These are phyloP conservation scores for Neoscelio sp. DNA, from an alignment of 2,888 invertebrate genomes.

Conservation along the genomic window DNA sequence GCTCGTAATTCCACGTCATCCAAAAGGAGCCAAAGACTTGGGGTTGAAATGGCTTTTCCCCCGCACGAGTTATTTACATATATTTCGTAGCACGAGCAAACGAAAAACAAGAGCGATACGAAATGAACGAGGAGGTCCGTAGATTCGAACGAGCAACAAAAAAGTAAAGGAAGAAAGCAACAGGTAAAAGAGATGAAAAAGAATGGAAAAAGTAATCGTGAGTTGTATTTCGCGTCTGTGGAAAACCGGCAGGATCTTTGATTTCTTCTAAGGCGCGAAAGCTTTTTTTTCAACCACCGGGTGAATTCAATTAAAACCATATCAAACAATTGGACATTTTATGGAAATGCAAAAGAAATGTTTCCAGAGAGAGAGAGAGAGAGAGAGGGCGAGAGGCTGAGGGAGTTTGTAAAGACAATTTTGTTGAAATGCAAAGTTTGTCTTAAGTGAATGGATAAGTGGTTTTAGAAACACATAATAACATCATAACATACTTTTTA, in stretches of 20 bases:
- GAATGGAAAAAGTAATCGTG: conserved; percentile 33
- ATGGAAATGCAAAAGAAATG: too few species aligned
- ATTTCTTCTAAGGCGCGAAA: conserved; percentile 27
- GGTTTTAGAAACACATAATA: too few species aligned
- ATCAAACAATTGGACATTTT: conserved; percentile 10
- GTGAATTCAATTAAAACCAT: conserved; percentile 30
- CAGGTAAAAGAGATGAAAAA: background rate
- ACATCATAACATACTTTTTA: too few species aligned
- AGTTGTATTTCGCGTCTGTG: conserved; percentile 25
- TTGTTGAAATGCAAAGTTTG: too few species aligned
- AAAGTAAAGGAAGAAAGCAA: conserved; percentile 3
- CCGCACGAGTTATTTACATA: conserved; percentile 55
- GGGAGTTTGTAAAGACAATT: too few species aligned
- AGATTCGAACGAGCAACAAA: conserved; percentile 3
- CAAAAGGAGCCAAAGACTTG: conserved; percentile 30
- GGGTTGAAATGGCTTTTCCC: conserved; percentile 12
- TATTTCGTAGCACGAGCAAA: conserved; percentile 46
- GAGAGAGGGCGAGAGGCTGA: too few species aligned
- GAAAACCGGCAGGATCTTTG: conserved; percentile 40
- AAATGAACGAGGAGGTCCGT: conserved; percentile 14
- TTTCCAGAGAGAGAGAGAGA: too few species aligned
- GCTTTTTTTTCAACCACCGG: background rate
- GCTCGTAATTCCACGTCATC: conserved; percentile 41
- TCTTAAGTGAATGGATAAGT: too few species aligned
- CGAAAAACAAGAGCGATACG: conserved; percentile 50